phyloP scores from a whole-genome alignment of 2,888 invertebrate species.

The Drosophila antonietae region DNA sequence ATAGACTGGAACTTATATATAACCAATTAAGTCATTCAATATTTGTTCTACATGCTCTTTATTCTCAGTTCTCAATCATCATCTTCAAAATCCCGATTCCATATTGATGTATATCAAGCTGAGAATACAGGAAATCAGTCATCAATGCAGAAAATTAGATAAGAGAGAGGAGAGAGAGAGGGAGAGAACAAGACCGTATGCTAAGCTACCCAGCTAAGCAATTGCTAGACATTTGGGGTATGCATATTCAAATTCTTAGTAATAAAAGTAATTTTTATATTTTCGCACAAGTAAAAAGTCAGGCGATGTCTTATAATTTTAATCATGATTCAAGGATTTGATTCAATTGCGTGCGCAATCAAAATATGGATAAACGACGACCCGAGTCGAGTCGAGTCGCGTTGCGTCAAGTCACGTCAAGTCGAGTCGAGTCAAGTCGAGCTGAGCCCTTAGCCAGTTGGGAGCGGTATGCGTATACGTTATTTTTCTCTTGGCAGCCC shows the following conservation, averaged over 20 bases:
- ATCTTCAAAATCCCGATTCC: too few relatives aligned
- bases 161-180: too few relatives aligned
- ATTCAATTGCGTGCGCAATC: constrained; percentile 29
- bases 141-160: too few relatives aligned
- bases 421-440: not conserved
- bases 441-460: constrained; percentile 45
- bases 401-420: too few relatives aligned
- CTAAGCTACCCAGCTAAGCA: not conserved
- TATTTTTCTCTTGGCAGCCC: constrained; percentile 2
- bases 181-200: not conserved
- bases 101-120: not conserved
- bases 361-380: constrained; percentile 3
- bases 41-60: too few relatives aligned
- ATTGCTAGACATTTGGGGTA: not conserved
- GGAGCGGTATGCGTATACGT: constrained; percentile 15
- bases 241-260: constrained; percentile 10
- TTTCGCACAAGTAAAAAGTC: constrained; percentile 16
- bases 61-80: too few relatives aligned
- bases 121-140: not conserved
- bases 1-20: too few relatives aligned
- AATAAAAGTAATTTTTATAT: constrained; percentile 2
- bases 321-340: constrained; percentile 44
- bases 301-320: constrained; percentile 13
- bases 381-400: constrained; percentile 5
- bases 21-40: too few relatives aligned